Percentiles rank a stretch among this genome's conserved stretches.
Conservation (phyloP, 2,797 vertebrate species). For the Thamnophis elegans region DNA sequence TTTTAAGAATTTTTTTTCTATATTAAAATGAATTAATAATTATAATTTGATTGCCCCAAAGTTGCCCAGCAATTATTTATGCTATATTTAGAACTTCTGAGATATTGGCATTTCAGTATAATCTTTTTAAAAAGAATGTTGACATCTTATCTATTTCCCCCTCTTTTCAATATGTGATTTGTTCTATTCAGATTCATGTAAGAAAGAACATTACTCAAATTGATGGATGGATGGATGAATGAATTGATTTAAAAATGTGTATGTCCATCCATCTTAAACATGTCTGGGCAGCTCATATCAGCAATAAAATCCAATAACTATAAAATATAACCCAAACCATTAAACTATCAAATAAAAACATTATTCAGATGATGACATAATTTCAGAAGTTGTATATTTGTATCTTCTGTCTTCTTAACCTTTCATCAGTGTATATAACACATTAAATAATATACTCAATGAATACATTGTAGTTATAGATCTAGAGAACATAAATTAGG, state of each 20-base stretch:
- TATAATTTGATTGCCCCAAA: constrained; percentile 25
- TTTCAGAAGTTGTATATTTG: not conserved
- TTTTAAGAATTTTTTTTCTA: constrained; percentile 50
- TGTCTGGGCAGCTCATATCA: not conserved
- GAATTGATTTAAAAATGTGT: not conserved
- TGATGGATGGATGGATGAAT: not conserved
- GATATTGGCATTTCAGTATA: constrained; percentile 3
- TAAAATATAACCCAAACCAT: not conserved
- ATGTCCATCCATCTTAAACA: not conserved
- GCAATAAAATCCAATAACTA: not conserved
- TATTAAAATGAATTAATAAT: constrained; percentile 47
- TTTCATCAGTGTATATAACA: not conserved
- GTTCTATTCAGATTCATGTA: not conserved
- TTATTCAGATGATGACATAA: not conserved
- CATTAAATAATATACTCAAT: not conserved
- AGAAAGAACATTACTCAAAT: not conserved
- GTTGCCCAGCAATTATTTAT: constrained; percentile 17
- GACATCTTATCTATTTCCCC: not conserved
- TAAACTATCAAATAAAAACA: not conserved
- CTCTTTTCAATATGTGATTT: not conserved
- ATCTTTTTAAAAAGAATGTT: not conserved
- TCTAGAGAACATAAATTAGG: not conserved
- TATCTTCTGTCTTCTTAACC: not conserved
- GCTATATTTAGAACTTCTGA: constrained; percentile 29
- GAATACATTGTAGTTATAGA: not conserved